phyloP scores from a whole-genome alignment of 2,113 vertebrate genomes.

The Psilopogon haemacephalus region DNA sequence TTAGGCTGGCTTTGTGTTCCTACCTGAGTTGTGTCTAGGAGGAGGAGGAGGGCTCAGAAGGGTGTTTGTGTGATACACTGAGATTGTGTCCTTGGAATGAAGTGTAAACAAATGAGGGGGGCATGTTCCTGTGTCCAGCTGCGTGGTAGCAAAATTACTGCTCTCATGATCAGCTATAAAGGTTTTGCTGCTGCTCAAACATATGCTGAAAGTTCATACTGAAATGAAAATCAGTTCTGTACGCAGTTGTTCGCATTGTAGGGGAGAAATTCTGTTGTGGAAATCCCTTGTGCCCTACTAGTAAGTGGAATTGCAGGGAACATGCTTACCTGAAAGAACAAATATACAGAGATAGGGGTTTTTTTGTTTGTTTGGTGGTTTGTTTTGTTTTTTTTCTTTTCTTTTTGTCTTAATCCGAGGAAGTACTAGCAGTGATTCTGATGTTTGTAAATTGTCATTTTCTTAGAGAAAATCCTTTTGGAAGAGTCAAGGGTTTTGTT shows the following conservation, averaged over 20 bases:
- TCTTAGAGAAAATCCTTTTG: slow-evolving; percentile 55
- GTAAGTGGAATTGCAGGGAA: slow-evolving; percentile 46
- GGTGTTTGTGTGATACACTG: background rate
- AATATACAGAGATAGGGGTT: slow-evolving; percentile 31
- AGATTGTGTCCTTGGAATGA: background rate
- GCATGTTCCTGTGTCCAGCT: background rate
- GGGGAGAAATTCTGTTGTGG: background rate
- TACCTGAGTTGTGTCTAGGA: background rate
- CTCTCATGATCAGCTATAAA: slow-evolving; percentile 7
- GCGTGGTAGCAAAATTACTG: slow-evolving; percentile 13
- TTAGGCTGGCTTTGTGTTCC: background rate
- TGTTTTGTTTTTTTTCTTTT: background rate
- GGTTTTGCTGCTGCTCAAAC: slow-evolving; percentile 39
- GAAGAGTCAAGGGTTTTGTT: background rate
- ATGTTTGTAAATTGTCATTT: slow-evolving; percentile 57
- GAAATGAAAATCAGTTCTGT: background rate
- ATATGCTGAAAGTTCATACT: background rate
- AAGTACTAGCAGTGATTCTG: slow-evolving; percentile 49
- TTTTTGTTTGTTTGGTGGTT: too few species aligned
- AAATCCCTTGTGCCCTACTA: slow-evolving; percentile 25
- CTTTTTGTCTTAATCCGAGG: background rate
- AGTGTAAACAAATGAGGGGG: background rate
- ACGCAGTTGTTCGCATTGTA: background rate
- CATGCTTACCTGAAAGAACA: slow-evolving; percentile 54
- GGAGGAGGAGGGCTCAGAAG: background rate